Conservation (phyloP, 2,888 invertebrate genomes). For the Andrena bucephala region DNA sequence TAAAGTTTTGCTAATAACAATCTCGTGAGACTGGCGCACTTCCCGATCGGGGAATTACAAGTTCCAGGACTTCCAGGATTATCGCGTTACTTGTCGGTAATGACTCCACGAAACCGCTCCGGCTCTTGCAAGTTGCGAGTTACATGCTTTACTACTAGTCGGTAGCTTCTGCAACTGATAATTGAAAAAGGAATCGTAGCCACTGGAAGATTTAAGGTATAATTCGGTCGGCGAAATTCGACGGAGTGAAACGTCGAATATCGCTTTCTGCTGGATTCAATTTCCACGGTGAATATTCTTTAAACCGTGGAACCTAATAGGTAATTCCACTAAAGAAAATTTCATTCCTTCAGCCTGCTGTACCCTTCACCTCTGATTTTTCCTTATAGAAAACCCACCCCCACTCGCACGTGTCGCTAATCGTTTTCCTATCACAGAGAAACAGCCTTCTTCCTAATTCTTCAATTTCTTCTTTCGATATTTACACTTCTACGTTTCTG, state of each 20-base stretch:
- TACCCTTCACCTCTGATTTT: background rate
- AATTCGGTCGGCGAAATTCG: background rate
- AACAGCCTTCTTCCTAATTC: background rate
- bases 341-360: background rate
- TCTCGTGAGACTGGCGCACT: conserved; percentile 10
- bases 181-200: conserved; percentile 31
- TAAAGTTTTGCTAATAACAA: conserved; percentile 40
- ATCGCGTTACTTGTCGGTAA: conserved; percentile 49
- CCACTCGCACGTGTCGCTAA: background rate
- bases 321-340: background rate
- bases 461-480: background rate
- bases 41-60: conserved; percentile 45
- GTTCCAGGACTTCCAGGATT: conserved; percentile 49
- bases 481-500: background rate
- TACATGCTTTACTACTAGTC: conserved; percentile 16
- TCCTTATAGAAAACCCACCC: too few relatives aligned
- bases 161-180: background rate
- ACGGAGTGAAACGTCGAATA: background rate
- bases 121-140: conserved; percentile 44
- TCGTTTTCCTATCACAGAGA: background rate
- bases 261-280: background rate
- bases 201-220: background rate
- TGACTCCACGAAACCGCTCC: conserved; percentile 38
- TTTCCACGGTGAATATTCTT: background rate
- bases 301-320: background rate